Evolutionary conservation across 2,113 vertebrate genomes (phyloP).

Genomic region (Taxidea taxus): DNA sequence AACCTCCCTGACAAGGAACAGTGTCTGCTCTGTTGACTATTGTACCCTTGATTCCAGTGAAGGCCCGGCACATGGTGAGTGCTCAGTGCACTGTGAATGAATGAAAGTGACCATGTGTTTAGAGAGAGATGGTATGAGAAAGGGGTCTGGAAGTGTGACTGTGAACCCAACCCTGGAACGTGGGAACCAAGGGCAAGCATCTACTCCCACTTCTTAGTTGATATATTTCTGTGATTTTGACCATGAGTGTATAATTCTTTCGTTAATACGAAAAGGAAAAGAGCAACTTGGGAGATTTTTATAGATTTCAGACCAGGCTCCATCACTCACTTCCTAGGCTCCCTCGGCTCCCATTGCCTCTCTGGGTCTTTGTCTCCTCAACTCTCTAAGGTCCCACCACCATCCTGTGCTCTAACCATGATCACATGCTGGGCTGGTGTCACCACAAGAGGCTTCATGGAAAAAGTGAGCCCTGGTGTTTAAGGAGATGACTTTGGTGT

Average conservation of each 20-base stretch:
- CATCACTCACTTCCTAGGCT: neutral
- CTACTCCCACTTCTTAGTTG: neutral
- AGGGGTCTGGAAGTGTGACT: neutral
- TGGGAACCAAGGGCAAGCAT: neutral
- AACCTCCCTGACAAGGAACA: neutral
- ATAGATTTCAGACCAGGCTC: neutral
- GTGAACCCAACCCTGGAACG: neutral
- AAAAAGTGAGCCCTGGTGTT: neutral
- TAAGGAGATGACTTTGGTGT: neutral
- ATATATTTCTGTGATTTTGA: neutral
- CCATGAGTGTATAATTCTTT: neutral
- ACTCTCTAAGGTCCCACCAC: neutral
- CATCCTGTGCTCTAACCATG: neutral
- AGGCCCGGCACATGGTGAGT: neutral
- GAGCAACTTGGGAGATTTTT: neutral
- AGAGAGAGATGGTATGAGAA: neutral
- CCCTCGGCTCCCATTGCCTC: neutral
- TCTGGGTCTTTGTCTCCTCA: neutral
- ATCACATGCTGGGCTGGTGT: neutral
- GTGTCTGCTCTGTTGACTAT: neutral
- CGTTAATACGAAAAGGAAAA: neutral
- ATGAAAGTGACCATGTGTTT: neutral
- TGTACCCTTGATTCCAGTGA: neutral
- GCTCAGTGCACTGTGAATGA: neutral
- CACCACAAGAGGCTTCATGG: neutral